Evolutionary conservation across 2,797 vertebrate genomes (phyloP), one percentile per base, ranked within the genome.

Genomic region (Pseudochaenichthys georgianus): DNA sequence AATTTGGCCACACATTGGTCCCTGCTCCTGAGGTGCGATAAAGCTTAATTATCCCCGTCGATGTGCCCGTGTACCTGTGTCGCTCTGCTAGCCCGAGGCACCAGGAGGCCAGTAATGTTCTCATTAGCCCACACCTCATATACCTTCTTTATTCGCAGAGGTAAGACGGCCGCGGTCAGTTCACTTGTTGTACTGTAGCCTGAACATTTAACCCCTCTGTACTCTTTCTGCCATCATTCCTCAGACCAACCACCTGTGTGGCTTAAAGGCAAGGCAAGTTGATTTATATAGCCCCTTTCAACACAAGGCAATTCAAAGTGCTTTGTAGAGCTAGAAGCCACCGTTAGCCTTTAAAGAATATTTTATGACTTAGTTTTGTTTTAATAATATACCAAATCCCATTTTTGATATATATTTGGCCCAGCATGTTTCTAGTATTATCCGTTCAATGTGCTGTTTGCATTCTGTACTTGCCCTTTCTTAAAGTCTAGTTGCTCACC

Each of bases 71-170:
- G 75, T 78, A 64, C 69, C 62, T 10, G 72, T 76, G 73, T 77
- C 64, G 71, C 64, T 81, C 52, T 34, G 52, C 53, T 53, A 45
- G 80, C 84, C 82, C 7, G 74, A 60, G 83, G 84, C 82, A 0
- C 41, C 17, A 21, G 45, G 23, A 75, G 71, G 64, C 69, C 81
- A 15, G 70, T 85, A 83, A 88, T 89, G 71, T 78, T 89, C 76
- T 89, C 81, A 84, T 91, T 88, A 89, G 81, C 72, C 61, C 64
- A 46, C 71, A 72, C 73, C 78, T 59, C 50, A 42, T 75, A 68
- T 60, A 50, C 60, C 51, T 8, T 15, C 61, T 53, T 73, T 64
- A 72, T 79, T 81, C 82, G 75, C 74, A 16, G 59, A 60, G 82
- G 80, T 64, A 13, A 57, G 61, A 42, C 70, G 19, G 75, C 72